Percentiles rank a stretch among this genome's conserved stretches.
Conservation (phyloP, 30 jellyfish, hydroid and myxozoan genomes). For the Rhopilema esculentum region DNA sequence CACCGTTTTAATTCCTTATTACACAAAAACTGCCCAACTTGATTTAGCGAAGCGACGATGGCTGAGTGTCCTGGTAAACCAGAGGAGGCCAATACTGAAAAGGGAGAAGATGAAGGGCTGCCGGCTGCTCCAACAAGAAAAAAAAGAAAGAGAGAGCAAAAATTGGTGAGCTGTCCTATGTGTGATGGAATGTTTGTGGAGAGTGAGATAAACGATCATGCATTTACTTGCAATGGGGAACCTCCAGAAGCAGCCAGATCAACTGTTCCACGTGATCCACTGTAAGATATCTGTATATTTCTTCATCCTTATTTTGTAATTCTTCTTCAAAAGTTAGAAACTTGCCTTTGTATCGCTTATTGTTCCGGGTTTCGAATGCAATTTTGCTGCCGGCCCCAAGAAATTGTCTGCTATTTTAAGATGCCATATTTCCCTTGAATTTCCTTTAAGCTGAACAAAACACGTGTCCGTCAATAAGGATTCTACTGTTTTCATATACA, state of each 20-base stretch:
- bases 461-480: too few relatives aligned
- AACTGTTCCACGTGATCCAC: not conserved
- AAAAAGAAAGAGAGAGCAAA: conserved; percentile 18
- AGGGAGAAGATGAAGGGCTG: not conserved
- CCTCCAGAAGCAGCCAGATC: conserved; percentile 33
- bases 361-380: too few relatives aligned
- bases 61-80: not conserved
- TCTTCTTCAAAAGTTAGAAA: too few relatives aligned
- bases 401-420: too few relatives aligned
- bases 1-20: too few relatives aligned
- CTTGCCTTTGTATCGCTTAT: too few relatives aligned
- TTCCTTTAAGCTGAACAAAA: too few relatives aligned
- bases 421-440: too few relatives aligned
- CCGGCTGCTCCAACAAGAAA: conserved; percentile 37
- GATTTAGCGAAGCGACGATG: not conserved
- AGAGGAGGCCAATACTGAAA: not conserved
- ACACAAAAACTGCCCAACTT: not conserved
- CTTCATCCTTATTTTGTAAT: too few relatives aligned
- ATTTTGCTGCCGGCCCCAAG: too few relatives aligned
- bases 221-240: conserved; percentile 64
- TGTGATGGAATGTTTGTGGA: conserved; percentile 39
- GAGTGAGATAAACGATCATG: conserved; percentile 58
- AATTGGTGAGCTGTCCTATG: conserved; percentile 37
- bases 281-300: not conserved
- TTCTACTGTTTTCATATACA: too few relatives aligned